Base-by-base conservation (phyloP, 2,797 vertebrate species). In the Acridotheres tristis region DNA sequence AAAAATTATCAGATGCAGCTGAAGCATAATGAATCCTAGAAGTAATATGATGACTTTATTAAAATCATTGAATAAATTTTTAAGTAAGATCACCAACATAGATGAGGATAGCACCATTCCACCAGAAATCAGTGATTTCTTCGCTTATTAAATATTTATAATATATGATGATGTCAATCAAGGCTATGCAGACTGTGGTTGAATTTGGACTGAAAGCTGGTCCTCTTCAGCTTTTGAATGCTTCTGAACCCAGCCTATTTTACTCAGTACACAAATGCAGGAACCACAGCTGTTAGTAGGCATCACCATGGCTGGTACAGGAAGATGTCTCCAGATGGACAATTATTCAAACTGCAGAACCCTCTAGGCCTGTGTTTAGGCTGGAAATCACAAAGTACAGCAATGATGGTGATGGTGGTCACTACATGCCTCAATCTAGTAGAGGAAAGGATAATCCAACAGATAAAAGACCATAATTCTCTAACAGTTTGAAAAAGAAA, bases 391-490 rank as follows among this genome's bases (percentile, higher is more conserved):
- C 16, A 30, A 84, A 21, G 13, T 51, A 36, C 12, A 13, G 4
- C 26, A 69, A 3, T 51, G 30, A 9, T 47, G 8, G 21, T 50
- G 18, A 10, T 53, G 15, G 9, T 42, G 10, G 45, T 38, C 15
- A 17, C 17, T 42, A 23, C 2, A 1, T 5, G 22, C 8, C 14
- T 51, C 10, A 40, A 0, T 53, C 57, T 66, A 25, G 6, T 8
- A 23, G 11, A 14, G 11, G 5, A 89, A 15, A 13, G 65, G 23
- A 51, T 13, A 62, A 42, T 45, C 13, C 29, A 89, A 27, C 7
- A 61, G 20, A 21, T 65, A 45, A 57, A 80, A 74, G 21, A 68
- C 4, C 0, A 0, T 10, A 7, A 32, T 47, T 63, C 9, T 65
- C 22, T 34, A 53, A n/a, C 0, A 61, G 25, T 67, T 42, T 79